Evolutionary conservation across 2,797 vertebrate genomes (phyloP).

Genomic region (Pempheris klunzingeri): DNA sequence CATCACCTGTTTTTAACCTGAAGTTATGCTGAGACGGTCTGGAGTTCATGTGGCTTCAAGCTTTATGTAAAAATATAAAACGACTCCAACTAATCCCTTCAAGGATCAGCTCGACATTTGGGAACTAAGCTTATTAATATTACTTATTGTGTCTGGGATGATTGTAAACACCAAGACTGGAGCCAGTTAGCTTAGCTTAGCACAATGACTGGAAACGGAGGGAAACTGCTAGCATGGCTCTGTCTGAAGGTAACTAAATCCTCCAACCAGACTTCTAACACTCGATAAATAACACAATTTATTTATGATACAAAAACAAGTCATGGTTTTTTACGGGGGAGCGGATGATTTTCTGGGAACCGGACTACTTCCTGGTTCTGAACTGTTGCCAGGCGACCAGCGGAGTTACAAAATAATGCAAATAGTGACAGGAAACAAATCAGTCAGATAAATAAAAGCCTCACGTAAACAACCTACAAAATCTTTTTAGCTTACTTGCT

Average conservation of each 20-base stretch:
- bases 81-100: no score
- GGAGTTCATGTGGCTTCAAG: no score
- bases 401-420: no score
- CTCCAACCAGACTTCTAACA: background rate
- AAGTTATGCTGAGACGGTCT: background rate
- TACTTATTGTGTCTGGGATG: background rate
- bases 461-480: no score
- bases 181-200: background rate
- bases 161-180: background rate
- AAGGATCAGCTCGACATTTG: background rate
- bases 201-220: background rate
- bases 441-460: no score
- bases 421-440: no score
- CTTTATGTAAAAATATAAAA: no score
- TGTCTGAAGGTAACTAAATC: background rate
- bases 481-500: no score
- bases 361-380: background rate
- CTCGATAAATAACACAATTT: background rate
- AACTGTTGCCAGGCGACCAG: background rate
- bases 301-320: background rate
- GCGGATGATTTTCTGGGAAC: background rate
- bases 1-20: background rate
- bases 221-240: background rate
- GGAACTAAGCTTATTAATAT: background rate
- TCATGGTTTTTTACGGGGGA: background rate